Conservation (phyloP, 2,888 invertebrate genomes). For the Tetragnatha montana region DNA sequence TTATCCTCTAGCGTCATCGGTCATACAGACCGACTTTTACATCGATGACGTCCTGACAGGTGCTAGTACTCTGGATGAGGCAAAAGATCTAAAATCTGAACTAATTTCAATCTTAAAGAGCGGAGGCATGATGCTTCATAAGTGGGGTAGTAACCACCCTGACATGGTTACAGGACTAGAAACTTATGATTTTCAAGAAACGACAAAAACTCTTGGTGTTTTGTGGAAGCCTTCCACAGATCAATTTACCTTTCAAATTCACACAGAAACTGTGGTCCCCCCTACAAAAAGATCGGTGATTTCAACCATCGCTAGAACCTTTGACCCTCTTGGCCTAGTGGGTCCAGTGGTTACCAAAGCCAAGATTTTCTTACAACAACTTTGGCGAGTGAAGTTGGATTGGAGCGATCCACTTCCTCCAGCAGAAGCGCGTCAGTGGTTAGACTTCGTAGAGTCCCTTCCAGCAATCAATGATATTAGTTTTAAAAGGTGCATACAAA, state of each 20-base stretch:
- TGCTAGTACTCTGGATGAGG: too few relatives aligned
- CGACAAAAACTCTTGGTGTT: conserved; percentile 12
- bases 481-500: neutral
- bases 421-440: neutral
- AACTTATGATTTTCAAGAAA: neutral
- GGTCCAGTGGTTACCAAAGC: neutral
- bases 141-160: neutral
- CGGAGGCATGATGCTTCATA: neutral
- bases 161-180: neutral
- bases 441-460: neutral
- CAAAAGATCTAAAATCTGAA: neutral
- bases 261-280: neutral
- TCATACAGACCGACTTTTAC: too few relatives aligned
- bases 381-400: neutral
- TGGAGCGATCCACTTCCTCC: neutral
- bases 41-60: too few relatives aligned
- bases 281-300: conserved; percentile 20
- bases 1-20: too few relatives aligned
- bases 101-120: neutral
- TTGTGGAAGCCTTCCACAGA: neutral
- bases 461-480: neutral
- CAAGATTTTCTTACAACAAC: conserved; percentile 21
- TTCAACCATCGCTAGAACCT: neutral
- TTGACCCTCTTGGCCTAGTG: conserved; percentile 5
- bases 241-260: conserved; percentile 1